Conservation (phyloP, 2,797 vertebrate species). For the Catamblyrhynchus diadema region DNA sequence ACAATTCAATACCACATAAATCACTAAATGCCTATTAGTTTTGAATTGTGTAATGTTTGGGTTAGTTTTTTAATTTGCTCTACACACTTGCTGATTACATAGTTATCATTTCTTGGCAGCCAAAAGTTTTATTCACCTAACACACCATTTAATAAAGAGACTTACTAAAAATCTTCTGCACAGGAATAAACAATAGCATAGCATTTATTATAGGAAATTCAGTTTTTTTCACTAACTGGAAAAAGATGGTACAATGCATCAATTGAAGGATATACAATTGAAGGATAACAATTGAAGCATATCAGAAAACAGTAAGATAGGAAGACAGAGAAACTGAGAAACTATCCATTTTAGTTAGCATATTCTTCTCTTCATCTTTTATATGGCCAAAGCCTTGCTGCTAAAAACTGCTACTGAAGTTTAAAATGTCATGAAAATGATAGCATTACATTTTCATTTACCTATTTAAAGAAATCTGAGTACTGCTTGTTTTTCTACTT, state of each 20-base stretch:
- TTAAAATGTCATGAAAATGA: conserved; percentile 59
- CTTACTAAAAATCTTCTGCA: conserved; percentile 12
- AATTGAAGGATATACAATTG: background rate
- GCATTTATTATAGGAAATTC: background rate
- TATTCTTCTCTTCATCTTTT: conserved; percentile 17
- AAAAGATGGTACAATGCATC: background rate
- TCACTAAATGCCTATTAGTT: background rate
- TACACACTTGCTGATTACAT: conserved; percentile 4
- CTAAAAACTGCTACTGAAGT: conserved; percentile 39
- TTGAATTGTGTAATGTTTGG: background rate
- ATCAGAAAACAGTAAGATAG: background rate
- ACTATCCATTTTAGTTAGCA: conserved; percentile 25
- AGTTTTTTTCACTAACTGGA: background rate
- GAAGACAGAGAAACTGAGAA: conserved; percentile 31
- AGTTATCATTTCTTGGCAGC: conserved; percentile 23
- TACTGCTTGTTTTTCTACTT: background rate
- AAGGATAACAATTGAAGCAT: background rate
- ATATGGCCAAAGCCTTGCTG: conserved; percentile 11
- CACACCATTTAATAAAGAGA: conserved; percentile 27
- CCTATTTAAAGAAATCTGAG: conserved; percentile 32
- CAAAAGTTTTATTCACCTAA: conserved; percentile 32
- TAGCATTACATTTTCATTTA: conserved; percentile 53
- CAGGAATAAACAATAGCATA: background rate
- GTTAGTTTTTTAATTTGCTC: background rate
- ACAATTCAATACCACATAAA: background rate